phyloP scores from a whole-genome alignment of 2,113 vertebrate species.

The Rutilus rutilus region DNA sequence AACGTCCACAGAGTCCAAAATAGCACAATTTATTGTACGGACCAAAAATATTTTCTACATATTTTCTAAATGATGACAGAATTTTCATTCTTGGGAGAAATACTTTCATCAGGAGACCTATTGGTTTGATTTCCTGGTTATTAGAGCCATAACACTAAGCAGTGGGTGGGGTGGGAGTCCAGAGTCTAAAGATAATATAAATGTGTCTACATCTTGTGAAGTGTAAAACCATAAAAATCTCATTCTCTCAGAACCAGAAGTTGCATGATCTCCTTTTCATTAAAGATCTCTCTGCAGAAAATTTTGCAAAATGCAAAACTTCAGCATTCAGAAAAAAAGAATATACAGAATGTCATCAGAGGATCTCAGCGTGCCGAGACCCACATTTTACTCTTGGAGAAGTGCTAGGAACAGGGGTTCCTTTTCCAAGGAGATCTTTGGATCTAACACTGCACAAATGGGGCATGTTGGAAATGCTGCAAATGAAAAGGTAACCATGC shows the following conservation, averaged over 20 bases:
- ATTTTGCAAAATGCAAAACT: neutral
- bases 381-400: neutral
- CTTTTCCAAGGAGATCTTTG: neutral
- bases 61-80: neutral
- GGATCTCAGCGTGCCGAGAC: neutral
- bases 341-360: neutral
- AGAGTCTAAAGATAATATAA: slow-evolving; percentile 17
- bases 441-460: neutral
- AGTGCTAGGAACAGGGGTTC: neutral
- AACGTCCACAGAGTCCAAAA: neutral
- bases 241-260: neutral
- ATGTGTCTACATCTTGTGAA: neutral
- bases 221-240: neutral
- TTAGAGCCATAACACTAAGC: neutral
- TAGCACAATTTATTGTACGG: neutral
- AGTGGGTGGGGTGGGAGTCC: slow-evolving; percentile 13
- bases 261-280: neutral
- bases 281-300: neutral
- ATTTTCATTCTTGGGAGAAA: neutral
- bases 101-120: neutral
- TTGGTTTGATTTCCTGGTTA: neutral
- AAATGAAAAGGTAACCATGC: slow-evolving; percentile 79
- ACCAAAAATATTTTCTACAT: neutral
- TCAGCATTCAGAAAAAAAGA: neutral
- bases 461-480: neutral